Conservation (phyloP, 2,113 vertebrate genomes). For the Illadopsis cleaveri region DNA sequence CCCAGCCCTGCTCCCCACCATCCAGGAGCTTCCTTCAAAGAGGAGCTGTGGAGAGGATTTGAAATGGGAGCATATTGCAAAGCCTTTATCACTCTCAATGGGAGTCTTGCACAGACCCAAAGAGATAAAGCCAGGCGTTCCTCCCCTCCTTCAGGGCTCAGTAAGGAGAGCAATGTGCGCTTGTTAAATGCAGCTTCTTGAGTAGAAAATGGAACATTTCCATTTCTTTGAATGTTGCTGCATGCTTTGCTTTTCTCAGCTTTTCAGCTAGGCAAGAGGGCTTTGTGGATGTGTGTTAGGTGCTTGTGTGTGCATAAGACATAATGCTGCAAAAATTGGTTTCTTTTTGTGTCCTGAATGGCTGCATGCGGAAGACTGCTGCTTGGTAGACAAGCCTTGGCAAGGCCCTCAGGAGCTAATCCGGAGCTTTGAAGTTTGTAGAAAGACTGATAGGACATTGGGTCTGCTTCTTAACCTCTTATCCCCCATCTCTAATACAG, state of each 20-base stretch:
- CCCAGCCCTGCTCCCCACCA: conserved; percentile 37
- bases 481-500: neutral
- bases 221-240: neutral
- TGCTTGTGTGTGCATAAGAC: neutral
- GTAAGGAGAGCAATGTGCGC: rapidly evolving
- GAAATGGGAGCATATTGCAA: neutral
- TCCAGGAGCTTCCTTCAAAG: conserved; percentile 24
- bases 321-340: conserved; percentile 31
- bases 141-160: neutral
- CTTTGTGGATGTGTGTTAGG: neutral
- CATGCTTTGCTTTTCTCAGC: neutral
- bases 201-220: neutral
- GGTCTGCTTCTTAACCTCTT: conserved; percentile 30
- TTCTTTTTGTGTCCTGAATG: neutral
- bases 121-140: neutral
- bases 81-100: neutral
- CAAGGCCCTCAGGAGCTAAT: neutral
- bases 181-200: neutral
- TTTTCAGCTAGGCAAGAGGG: neutral
- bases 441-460: conserved; percentile 7
- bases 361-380: neutral
- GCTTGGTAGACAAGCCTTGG: neutral
- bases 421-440: neutral
- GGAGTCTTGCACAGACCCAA: neutral
- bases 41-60: conserved; percentile 22